Evolutionary conservation across 2,888 invertebrate genomes (phyloP), one percentile per base, ranked within the genome.

Genomic region (Euclidia mi): DNA sequence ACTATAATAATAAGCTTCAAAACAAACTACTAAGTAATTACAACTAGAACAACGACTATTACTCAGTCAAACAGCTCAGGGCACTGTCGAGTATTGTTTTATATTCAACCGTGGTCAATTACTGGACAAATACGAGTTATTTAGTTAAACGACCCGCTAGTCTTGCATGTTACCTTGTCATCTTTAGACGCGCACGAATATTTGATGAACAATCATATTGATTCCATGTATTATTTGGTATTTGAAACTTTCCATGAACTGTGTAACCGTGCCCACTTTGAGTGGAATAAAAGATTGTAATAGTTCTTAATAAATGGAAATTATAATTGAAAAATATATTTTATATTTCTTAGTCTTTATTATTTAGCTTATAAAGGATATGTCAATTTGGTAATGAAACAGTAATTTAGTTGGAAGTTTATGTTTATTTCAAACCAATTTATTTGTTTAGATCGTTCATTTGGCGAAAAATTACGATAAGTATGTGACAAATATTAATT

Each of bases 21-120:
- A 91, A 91, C 89, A 90, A 93, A 91, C 89, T 90, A 87, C 86
- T 72, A 88, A 90, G 88, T 90, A 92, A 92, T 92, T 91, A 93
- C 79, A 88, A 84, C 87, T 85, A 85, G 87, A 90, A 89, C 88
- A 88, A 88, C 85, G 75, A 76, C 85, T 82, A 90, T 88, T 88
- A 89, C 81, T 85, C 80, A 82, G 83, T 88, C 84, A 91, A 91
- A 90, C 85, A 89, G 86, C 88, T 89, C 76, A 82, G 86, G 85
- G 85, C 85, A 68, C 56, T 80, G 80, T 81, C 75, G 75, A 73
- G 60, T 80, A 79, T 79, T 80, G 76, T 88, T 87, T 85, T 84
- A 85, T 81, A 85, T 84, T 83, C 79, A 85, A 83, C 84, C 79
- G 78, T 66, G 80, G 85, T 85, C 85, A 86, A 84, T 87, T 88